A percentile compares a stretch with the other conserved stretches of the same genome.
Evolutionary conservation across 2,797 vertebrate species (phyloP).

Genomic region (Tadarida brasiliensis): DNA sequence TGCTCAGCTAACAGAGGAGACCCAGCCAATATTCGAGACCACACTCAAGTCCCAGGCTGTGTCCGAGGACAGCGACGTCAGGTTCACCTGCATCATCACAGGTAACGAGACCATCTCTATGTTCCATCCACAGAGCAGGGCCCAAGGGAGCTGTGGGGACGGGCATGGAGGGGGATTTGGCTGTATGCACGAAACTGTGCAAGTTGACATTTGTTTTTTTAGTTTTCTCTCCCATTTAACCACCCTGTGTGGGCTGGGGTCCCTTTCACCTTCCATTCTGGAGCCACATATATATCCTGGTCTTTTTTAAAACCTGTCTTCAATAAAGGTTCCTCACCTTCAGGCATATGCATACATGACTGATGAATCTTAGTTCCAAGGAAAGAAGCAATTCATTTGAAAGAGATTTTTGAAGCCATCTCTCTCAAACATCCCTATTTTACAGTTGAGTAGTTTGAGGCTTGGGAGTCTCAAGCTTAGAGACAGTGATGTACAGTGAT

Average conservation of each 20-base stretch:
- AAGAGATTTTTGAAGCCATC: neutral
- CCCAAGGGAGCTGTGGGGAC: neutral
- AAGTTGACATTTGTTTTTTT: neutral
- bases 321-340: neutral
- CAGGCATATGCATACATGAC: neutral
- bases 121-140: neutral
- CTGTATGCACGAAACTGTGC: neutral
- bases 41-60: conserved; percentile 97
- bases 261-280: neutral
- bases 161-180: neutral
- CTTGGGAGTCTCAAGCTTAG: neutral
- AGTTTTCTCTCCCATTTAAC: neutral
- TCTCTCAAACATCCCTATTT: neutral
- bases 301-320: neutral
- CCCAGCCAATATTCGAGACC: conserved; percentile 96
- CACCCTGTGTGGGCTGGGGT: neutral
- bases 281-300: neutral
- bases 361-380: neutral
- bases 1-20: conserved; percentile 98
- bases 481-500: neutral
- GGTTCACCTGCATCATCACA: conserved; percentile 97
- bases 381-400: neutral
- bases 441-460: neutral
- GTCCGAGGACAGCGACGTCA: conserved; percentile 96
- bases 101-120: conserved; percentile 88